Evolutionary conservation across 2,888 invertebrate genomes (phyloP).

Genomic region (Diarsia rubi): DNA sequence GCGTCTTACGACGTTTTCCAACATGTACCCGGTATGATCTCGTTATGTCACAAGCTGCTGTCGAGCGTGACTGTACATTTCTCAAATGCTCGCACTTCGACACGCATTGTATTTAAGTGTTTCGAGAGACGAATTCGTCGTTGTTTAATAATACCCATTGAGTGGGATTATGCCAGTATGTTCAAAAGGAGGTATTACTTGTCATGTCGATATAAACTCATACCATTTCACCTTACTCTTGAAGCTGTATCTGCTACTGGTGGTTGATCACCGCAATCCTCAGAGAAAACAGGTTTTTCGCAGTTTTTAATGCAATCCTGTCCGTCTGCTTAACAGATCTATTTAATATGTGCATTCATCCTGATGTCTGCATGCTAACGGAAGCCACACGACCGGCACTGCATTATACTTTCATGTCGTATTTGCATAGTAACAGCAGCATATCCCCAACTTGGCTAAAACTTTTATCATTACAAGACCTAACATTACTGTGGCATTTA

Average conservation of each 20-base stretch:
- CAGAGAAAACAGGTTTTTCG: conserved; percentile 22
- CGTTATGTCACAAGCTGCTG: conserved; percentile 26
- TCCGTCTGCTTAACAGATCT: conserved; percentile 3
- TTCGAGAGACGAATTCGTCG: background rate
- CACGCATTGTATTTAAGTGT: conserved; percentile 21
- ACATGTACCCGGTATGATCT: conserved; percentile 15
- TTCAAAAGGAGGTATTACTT: background rate
- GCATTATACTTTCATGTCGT: conserved; percentile 20
- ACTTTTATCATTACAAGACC: conserved; percentile 26
- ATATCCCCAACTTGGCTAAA: conserved; percentile 13
- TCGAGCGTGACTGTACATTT: conserved; percentile 31
- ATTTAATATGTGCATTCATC: conserved; percentile 15
- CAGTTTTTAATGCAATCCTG: background rate
- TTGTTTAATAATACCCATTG: conserved; percentile 7
- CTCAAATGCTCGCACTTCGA: conserved; percentile 27
- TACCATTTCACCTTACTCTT: background rate
- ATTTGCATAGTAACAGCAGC: conserved; percentile 26
- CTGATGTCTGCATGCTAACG: background rate
- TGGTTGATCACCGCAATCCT: background rate
- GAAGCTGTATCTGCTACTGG: background rate
- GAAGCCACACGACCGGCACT: background rate
- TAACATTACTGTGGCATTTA: conserved; percentile 18
- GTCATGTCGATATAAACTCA: background rate
- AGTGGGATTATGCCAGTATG: background rate
- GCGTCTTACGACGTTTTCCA: conserved; percentile 21